Evolutionary conservation across 2,797 vertebrate species (phyloP).

Genomic region (Lagorchestes hirsutus): DNA sequence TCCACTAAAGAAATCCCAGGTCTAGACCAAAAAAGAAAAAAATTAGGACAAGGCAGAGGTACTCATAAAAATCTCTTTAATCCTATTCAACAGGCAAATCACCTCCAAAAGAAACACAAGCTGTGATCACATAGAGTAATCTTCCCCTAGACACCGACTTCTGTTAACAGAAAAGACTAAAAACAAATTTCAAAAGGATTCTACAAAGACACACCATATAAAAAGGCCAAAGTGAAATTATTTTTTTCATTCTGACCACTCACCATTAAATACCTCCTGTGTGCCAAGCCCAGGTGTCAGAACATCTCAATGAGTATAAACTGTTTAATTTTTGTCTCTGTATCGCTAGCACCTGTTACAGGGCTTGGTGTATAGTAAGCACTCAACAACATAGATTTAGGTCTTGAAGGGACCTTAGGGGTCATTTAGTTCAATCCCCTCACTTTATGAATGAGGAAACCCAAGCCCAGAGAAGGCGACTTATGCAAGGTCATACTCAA

Average conservation of each 20-base stretch:
- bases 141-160: neutral
- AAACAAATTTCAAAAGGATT: neutral
- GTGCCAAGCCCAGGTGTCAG: too few species aligned
- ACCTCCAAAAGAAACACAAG: slow-evolving; percentile 54
- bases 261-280: neutral
- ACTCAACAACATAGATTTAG: neutral
- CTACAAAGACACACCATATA: neutral
- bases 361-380: neutral
- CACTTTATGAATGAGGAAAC: neutral
- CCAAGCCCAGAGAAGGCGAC: neutral
- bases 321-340: neutral
- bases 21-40: neutral
- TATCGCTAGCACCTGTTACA: neutral
- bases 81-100: neutral
- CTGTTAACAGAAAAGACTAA: neutral
- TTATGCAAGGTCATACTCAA: neutral
- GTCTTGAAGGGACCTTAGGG: neutral
- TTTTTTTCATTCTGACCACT: neutral
- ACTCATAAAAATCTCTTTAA: slow-evolving; percentile 53
- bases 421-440: neutral
- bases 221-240: neutral
- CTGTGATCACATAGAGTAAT: neutral
- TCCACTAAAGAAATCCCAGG: neutral
- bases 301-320: too few species aligned
- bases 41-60: slow-evolving; percentile 10